Base-by-base conservation (phyloP, 2,113 vertebrate genomes). In the Oncorhynchus clarkii region DNA sequence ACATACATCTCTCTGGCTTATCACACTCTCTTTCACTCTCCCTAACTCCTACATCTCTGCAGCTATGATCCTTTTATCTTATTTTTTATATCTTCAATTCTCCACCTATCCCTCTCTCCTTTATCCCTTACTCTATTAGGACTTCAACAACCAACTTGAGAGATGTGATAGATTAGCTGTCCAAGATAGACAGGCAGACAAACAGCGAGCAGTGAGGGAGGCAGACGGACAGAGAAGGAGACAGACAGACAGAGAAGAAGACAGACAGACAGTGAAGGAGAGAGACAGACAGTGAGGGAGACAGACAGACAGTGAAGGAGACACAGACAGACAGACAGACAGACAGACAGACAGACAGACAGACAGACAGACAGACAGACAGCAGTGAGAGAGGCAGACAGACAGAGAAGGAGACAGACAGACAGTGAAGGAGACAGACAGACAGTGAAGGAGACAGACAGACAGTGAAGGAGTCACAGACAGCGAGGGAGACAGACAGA, bases 1-100 rank as follows among this genome's bases (percentile, higher is more conserved):
- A 18, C 16, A 18, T 16, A 54, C 51, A 54, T 94, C 39, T 11
- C 90, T 93, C 93, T 93, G 93, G 29, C 65, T 77, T 31, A 93
- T 75, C 68, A 66, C 84, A 82, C 84, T 73, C 26, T 59, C 91
- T 92, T 93, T 94, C 91, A 93, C 93, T 92, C 92, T 93, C 93
- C 92, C 93, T 93, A 27, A 8, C 74, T 75, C 80, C 71, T 51
- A 18, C 75, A 85, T 76, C 16, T 83, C 76, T 84, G 78, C 5
- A 54, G 51, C 12, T 54, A 18, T 4, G 14, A 14, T 18, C 51
- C 12, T 54, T 93, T 54, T 54, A 3, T 18, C 4, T 54, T 0
- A 5, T 54, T 54, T 16, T 92, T 89, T 91, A 84, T 91, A 80
- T 89, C 54, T 65, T 91, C 70, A 75, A 88, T 92, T 87, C 76